phyloP scores from a whole-genome alignment of 2,888 invertebrate genomes.

The Masnerella sp. region DNA sequence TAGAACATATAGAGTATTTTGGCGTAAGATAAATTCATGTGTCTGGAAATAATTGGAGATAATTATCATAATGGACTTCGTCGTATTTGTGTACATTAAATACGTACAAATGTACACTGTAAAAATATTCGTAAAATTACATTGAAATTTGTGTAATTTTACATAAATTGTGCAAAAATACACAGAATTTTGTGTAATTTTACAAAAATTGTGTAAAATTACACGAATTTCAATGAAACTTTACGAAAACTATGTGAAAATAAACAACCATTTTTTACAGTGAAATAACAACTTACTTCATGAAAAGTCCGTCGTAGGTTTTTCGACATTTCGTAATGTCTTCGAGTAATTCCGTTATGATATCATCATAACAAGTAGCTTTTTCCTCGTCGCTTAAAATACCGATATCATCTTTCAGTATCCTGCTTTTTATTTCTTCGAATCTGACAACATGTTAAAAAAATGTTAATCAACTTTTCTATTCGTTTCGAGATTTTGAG shows the following conservation, averaged over 20 bases:
- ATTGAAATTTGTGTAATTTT: too few species aligned
- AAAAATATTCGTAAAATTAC: neutral
- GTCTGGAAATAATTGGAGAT: constrained; percentile 15
- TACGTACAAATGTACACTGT: too few species aligned
- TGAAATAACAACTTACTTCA: constrained; percentile 83
- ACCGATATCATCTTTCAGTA: constrained; percentile 1
- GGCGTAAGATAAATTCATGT: constrained; percentile 80
- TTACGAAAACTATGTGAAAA: too few species aligned
- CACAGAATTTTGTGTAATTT: too few species aligned
- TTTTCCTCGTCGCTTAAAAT: constrained; percentile 81
- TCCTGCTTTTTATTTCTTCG: constrained; percentile 5
- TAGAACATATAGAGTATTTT: constrained; percentile 85
- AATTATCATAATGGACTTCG: neutral
- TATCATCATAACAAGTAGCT: constrained; percentile 35
- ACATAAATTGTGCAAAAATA: too few species aligned
- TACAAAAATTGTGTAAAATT: too few species aligned
- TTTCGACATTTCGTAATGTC: constrained; percentile 85
- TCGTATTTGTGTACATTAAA: neutral
- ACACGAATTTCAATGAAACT: too few species aligned
- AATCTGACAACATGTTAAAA: constrained; percentile 9
- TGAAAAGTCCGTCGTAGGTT: constrained; percentile 89
- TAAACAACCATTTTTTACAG: too few species aligned
- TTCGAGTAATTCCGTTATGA: constrained; percentile 33
- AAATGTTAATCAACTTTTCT: neutral
- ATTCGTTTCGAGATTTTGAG: constrained; percentile 10